A percentile compares a stretch with the other conserved stretches of the same genome.
These are phyloP conservation scores for Leptobrachium ailaonicum DNA, from an alignment of 2,113 vertebrate species.

Conservation along the genomic window DNA sequence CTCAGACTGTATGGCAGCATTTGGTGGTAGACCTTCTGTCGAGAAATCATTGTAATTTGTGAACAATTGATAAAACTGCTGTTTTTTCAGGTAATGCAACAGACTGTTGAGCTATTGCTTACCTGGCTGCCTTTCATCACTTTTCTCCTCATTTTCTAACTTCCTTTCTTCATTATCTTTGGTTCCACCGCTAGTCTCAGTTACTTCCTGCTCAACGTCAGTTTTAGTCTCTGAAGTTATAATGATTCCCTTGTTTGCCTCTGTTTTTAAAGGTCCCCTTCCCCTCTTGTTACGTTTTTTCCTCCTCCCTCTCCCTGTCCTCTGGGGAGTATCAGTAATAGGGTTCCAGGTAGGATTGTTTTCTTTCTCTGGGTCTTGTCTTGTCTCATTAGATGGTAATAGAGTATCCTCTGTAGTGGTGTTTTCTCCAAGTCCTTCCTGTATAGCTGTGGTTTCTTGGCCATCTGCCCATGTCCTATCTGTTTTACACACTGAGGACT, in stretches of 20 bases:
- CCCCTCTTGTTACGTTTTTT: conserved; percentile 46
- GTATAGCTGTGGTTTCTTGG: conserved; percentile 21
- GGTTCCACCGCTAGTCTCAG: not conserved
- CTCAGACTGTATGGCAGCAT: conserved; percentile 5
- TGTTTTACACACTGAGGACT: not conserved
- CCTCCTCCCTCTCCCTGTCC: conserved; percentile 35
- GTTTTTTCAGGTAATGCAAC: no score
- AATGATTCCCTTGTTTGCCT: conserved; percentile 16
- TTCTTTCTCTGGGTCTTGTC: conserved; percentile 17
- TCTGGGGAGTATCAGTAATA: conserved; percentile 19
- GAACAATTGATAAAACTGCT: no score
- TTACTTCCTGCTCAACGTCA: conserved; percentile 15
- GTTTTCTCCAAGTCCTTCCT: not conserved
- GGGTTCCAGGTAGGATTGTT: conserved; percentile 12
- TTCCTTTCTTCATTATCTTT: conserved; percentile 21
- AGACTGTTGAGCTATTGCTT: not conserved
- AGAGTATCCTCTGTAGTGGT: not conserved
- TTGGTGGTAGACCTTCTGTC: not conserved
- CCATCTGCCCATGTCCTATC: conserved; percentile 45
- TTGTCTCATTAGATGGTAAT: conserved; percentile 4
- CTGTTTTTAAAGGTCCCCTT: conserved; percentile 23
- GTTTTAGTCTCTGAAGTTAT: conserved; percentile 14
- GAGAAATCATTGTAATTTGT: not conserved
- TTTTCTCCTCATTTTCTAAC: not conserved
- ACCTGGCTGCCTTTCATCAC: not conserved